Evolutionary conservation across 2,797 vertebrate genomes (phyloP).

Genomic region (Australoheros facetus): DNA sequence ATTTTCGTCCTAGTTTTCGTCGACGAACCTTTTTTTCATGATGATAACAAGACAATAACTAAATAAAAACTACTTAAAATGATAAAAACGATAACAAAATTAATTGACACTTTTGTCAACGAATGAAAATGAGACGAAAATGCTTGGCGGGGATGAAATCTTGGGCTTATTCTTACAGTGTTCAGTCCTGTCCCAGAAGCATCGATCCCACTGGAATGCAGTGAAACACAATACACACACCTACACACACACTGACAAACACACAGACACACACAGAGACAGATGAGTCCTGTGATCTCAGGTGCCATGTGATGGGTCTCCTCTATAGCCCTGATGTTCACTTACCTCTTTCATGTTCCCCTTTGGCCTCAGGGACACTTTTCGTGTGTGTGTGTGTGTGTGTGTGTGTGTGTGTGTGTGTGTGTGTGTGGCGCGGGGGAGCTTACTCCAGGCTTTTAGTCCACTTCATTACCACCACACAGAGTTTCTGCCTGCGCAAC

Average conservation of each 20-base stretch:
- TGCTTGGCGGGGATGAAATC: no score
- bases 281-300: constrained; percentile 41
- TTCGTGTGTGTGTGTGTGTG: background rate
- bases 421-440: no score
- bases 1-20: no score
- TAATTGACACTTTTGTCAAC: no score
- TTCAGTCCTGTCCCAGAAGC: constrained; percentile 1
- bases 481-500: constrained; percentile 50
- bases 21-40: no score
- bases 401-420: background rate
- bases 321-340: constrained; percentile 3
- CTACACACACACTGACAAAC: background rate
- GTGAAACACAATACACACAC: background rate
- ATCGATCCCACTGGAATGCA: background rate
- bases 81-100: no score
- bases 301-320: background rate
- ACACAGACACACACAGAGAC: background rate
- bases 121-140: no score
- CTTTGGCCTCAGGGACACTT: constrained; percentile 48
- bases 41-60: no score
- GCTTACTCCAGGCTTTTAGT: constrained; percentile 36
- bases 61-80: no score
- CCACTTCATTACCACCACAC: constrained; percentile 61
- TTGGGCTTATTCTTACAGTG: background rate
- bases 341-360: constrained; percentile 55